A percentile compares a stretch with the other conserved stretches of the same genome.
phyloP scores from a whole-genome alignment of 1,140 invertebrate genomes.

The Heliconius congener region DNA sequence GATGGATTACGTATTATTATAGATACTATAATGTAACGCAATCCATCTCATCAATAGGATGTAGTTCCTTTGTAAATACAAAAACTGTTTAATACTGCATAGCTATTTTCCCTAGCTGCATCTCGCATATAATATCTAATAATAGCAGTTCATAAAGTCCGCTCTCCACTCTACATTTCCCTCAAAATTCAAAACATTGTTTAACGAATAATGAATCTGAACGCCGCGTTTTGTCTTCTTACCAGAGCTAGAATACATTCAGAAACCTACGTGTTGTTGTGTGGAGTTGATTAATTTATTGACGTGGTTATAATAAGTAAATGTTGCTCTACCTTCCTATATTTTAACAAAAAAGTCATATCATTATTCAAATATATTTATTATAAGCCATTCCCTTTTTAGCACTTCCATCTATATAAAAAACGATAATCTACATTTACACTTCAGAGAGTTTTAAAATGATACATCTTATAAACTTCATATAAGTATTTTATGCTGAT shows the following conservation, averaged over 20 bases:
- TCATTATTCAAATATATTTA: background rate
- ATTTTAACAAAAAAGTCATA: background rate
- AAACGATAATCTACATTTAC: background rate
- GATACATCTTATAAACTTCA: background rate
- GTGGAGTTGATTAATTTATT: background rate
- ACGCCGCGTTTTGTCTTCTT: too few relatives aligned
- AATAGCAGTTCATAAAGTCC: too few relatives aligned
- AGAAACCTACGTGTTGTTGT: too few relatives aligned
- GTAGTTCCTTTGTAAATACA: background rate
- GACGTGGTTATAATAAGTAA: background rate
- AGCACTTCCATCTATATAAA: background rate
- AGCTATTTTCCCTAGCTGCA: too few relatives aligned
- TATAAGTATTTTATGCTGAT: background rate
- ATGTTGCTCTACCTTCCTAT: too few relatives aligned
- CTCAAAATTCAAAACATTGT: too few relatives aligned
- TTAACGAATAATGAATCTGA: too few relatives aligned
- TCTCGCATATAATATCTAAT: too few relatives aligned
- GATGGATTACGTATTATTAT: constrained; percentile 17
- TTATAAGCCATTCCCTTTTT: background rate
- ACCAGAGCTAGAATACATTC: too few relatives aligned
- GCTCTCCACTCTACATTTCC: too few relatives aligned
- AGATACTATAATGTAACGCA: background rate
- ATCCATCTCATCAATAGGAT: background rate
- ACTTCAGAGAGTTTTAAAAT: constrained; percentile 8
- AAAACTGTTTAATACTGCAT: background rate